Conservation (phyloP, 2,113 vertebrate species). For the Oryzias melastigma region DNA sequence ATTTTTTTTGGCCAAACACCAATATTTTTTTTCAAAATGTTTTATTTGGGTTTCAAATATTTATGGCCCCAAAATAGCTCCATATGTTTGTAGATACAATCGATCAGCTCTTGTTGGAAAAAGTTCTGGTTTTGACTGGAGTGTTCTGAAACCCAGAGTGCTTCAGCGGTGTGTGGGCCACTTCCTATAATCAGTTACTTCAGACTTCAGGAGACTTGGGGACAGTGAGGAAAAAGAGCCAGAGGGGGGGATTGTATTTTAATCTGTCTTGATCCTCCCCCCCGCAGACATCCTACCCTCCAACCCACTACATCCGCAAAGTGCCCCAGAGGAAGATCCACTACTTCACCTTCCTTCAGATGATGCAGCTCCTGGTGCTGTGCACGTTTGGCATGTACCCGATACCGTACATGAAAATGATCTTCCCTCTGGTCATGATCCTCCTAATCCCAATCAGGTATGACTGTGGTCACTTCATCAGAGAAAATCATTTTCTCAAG, state of each 20-base stretch:
- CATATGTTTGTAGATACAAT: not conserved
- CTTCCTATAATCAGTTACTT: conserved; percentile 20
- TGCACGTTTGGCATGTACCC: conserved; percentile 96
- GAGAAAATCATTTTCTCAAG: conserved; percentile 9
- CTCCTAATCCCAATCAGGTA: conserved; percentile 97
- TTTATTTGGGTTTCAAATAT: too few relatives aligned
- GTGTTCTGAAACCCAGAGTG: conserved; percentile 6
- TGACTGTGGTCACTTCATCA: not conserved
- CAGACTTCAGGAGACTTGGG: conserved; percentile 19
- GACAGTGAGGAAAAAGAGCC: conserved; percentile 20
- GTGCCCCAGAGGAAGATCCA: conserved; percentile 99
- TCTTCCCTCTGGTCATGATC: conserved; percentile 97
- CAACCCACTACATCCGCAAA: conserved; percentile 95
- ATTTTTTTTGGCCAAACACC: too few relatives aligned
- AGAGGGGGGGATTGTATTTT: conserved; percentile 43
- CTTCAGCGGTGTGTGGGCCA: conserved; percentile 22
- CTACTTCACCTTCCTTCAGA: conserved; percentile 97
- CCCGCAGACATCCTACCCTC: conserved; percentile 92
- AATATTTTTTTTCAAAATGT: too few relatives aligned
- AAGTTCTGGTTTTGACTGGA: conserved; percentile 8
- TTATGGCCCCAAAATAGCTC: too few relatives aligned
- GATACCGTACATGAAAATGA: conserved; percentile 99
- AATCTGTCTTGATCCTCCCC: conserved; percentile 52
- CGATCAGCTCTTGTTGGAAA: not conserved
- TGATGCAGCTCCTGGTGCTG: conserved; percentile 92